Base-by-base conservation (phyloP, 2,888 invertebrate species). In the Philereme transversata region DNA sequence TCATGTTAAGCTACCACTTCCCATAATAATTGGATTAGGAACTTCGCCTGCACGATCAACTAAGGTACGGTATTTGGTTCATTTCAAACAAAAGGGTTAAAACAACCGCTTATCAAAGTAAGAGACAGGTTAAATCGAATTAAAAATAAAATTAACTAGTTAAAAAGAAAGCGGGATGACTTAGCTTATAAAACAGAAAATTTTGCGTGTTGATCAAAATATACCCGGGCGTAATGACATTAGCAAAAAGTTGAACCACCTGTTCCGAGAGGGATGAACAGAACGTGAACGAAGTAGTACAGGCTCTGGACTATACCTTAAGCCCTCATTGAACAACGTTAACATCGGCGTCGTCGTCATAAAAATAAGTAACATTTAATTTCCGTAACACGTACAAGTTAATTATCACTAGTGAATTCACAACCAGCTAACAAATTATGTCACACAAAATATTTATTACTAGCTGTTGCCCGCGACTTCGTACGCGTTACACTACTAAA, bases 221-320 rank as follows among this genome's bases (percentile, higher is more conserved):
- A 83, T 84, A 84, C 82, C 83, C 73, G 74, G 75, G 81, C 76
- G 74, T 84, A 86, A 86, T 82, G 78, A 82, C 86, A 87, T 87
- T 87, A 87, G 75, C 75, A 71, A 81, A 86, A 87, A 86, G 83
- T 87, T 88, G 82, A 83, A 83, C 85, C 86, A 87, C 87, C 87
- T 88, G 87, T 81, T 84, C 78, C 73, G 73, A 73, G 79, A 71
- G 79, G 78, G 77, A 73, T 61, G 59, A 61, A 59, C 54, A 47
- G 73, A 75, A 73, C 68, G 65, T 70, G 65, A 45, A 65, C 58
- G 66, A 64, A 61, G 69, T 66, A 63, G 59, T 67, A 66, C 62
- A 73, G 73, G 71, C 71, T 50, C 57, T 41, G 0, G 10, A 22
- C 44, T 48, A 1, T 7, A 11, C 33, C 6, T 53, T 40, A 4